These are phyloP conservation scores for Caenorhabditis sp. DNA, from an alignment of 2,888 invertebrate species.

Conservation along the genomic window DNA sequence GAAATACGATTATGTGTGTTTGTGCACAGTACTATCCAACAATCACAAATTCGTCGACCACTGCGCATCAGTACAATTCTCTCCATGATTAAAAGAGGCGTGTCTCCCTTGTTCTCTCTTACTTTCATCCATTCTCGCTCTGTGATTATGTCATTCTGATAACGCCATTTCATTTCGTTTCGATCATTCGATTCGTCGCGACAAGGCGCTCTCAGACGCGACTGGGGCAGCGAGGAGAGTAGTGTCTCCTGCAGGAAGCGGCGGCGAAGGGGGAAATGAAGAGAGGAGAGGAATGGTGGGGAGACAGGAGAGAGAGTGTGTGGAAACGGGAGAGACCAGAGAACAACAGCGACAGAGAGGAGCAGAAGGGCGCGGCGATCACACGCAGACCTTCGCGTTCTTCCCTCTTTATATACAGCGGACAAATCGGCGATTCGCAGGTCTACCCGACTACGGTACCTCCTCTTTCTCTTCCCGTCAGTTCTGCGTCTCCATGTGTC, in stretches of 20 bases:
- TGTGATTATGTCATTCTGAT: slow-evolving; percentile 51
- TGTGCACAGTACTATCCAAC: slow-evolving; percentile 11
- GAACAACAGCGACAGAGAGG: slow-evolving; percentile 32
- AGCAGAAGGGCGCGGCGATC: slow-evolving; percentile 42
- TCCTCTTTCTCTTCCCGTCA: slow-evolving; percentile 9
- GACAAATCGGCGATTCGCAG: slow-evolving; percentile 67
- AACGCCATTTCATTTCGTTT: slow-evolving; percentile 35
- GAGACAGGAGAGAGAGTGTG: not conserved
- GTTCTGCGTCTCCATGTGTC: slow-evolving; percentile 44
- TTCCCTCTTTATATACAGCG: slow-evolving; percentile 64
- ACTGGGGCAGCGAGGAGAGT: not conserved
- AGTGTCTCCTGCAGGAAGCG: slow-evolving; percentile 2
- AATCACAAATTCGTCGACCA: slow-evolving; percentile 21
- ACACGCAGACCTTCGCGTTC: slow-evolving; percentile 45
- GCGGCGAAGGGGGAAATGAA: slow-evolving; percentile 15
- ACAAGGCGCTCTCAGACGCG: slow-evolving; percentile 8
- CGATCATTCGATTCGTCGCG: slow-evolving; percentile 20
- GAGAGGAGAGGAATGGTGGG: slow-evolving; percentile 3
- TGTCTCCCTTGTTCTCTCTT: slow-evolving; percentile 11
- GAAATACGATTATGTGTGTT: not conserved
- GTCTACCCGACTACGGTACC: slow-evolving; percentile 58
- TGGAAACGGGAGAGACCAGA: not conserved
- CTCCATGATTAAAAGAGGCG: slow-evolving; percentile 18
- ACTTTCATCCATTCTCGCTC: slow-evolving; percentile 21
- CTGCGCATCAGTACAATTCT: slow-evolving; percentile 31